Percentiles rank a stretch among this genome's conserved stretches.
These are phyloP conservation scores for Matsumyia berberina DNA, from an alignment of 2,888 invertebrate genomes.

Conservation along the genomic window DNA sequence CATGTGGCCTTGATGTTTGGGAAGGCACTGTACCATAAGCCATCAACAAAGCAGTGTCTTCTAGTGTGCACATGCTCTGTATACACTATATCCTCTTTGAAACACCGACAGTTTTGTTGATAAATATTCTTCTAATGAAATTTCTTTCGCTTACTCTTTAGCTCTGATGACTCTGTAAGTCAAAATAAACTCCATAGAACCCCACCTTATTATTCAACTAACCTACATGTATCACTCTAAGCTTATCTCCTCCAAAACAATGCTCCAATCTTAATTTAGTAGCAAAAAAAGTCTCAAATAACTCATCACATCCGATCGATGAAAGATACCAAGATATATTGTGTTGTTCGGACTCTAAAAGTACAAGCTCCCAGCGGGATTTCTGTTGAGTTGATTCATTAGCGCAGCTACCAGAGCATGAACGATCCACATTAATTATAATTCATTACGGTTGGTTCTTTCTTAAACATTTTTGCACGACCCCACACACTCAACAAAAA, in stretches of 20 bases:
- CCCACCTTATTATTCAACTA: constrained; percentile 21
- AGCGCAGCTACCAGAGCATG: constrained; percentile 67
- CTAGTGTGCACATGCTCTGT: too few relatives aligned
- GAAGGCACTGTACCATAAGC: too few relatives aligned
- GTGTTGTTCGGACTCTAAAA: constrained; percentile 67
- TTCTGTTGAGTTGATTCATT: constrained; percentile 73
- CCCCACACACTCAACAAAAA: constrained; percentile 31
- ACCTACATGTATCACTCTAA: constrained; percentile 39
- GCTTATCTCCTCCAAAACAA: constrained; percentile 1
- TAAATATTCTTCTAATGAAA: too few relatives aligned
- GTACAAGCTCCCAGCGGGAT: constrained; percentile 67
- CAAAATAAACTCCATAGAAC: not conserved
- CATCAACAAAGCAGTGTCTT: too few relatives aligned
- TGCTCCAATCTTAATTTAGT: constrained; percentile 34
- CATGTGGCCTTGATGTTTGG: too few relatives aligned
- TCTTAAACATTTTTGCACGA: constrained; percentile 50
- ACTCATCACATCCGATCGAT: constrained; percentile 69
- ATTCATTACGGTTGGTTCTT: constrained; percentile 55
- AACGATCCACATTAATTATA: constrained; percentile 66
- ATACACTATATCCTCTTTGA: too few relatives aligned
- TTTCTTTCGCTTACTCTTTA: too few relatives aligned
- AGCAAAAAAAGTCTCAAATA: constrained; percentile 25
- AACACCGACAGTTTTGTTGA: too few relatives aligned
- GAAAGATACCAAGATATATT: constrained; percentile 70
- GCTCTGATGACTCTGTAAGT: not conserved